Base-by-base conservation (phyloP, 2,888 invertebrate species). In the Diaperis boleti region DNA sequence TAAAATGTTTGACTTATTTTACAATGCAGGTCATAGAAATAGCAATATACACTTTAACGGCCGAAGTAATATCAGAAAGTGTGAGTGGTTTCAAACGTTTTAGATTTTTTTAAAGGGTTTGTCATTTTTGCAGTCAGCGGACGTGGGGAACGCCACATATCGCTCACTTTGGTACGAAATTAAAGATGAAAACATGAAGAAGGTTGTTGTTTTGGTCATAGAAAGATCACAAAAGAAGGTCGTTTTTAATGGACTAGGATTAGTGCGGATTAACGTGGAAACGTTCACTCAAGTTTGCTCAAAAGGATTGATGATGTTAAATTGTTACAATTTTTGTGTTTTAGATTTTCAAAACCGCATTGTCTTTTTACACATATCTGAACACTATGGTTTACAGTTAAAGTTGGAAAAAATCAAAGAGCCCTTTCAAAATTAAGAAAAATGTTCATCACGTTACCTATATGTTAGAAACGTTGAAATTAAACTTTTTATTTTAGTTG, bases 331-430 rank as follows among this genome's bases (percentile, higher is more conserved):
- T n/a, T n/a, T n/a, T 29, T 49, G 18, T 14, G 2, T 56, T 56
- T 8, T 6, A 56, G 56, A 56, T 56, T 35, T 56, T 56, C 14
- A 56, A 56, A n/a, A 56, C 56, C 1, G 56, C 56, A 3, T 8
- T 56, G 14, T 56, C 56, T 15, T 56, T 56, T 14, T 56, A 45
- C 22, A 56, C 44, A 1, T 56, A 56, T 13, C 10, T 56, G 18
- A 56, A 56, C 42, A 54, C 54, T 1, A 41, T 54, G 54, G 54
- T 54, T 26, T 26, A 26, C 6, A 26, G 3, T 26, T n/a, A n/a
- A n/a, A n/a, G n/a, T n/a, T n/a, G n/a, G n/a, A n/a, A n/a, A n/a
- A n/a, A n/a, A n/a, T n/a, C n/a, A n/a, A n/a, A n/a, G n/a, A n/a
- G n/a, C n/a, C n/a, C n/a, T n/a, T n/a, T n/a, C n/a, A n/a, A n/a